Conservation (phyloP, 2,113 vertebrate genomes). For the Cinclus cinclus region DNA sequence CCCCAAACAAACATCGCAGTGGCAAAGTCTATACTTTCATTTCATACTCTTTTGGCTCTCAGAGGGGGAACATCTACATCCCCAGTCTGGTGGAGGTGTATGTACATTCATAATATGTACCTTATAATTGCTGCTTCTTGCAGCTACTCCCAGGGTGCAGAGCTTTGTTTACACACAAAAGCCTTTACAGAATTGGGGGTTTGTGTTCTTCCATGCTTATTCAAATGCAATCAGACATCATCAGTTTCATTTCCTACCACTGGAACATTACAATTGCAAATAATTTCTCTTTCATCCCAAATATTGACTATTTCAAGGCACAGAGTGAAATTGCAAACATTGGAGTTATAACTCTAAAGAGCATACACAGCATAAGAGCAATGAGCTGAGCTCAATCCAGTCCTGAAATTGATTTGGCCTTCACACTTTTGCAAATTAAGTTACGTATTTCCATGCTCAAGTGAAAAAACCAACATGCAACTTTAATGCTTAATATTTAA, state of each 20-base stretch:
- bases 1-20: neutral
- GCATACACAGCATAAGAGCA: neutral
- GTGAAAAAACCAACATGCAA: constrained; percentile 24
- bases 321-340: neutral
- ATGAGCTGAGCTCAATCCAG: constrained; percentile 5
- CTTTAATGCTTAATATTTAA: constrained; percentile 42
- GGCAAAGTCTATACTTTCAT: neutral
- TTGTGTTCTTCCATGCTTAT: constrained; percentile 5
- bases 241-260: neutral
- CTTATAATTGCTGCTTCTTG: neutral
- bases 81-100: neutral
- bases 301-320: constrained; percentile 23
- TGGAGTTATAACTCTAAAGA: constrained; percentile 17
- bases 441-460: constrained; percentile 26
- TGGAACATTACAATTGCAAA: constrained; percentile 30
- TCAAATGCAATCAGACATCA: constrained; percentile 19
- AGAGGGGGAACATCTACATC: neutral
- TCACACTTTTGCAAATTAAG: constrained; percentile 23
- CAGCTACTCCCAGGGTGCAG: neutral
- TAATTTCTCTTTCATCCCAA: constrained; percentile 34
- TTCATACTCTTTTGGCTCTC: neutral
- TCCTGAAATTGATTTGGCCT: constrained; percentile 45
- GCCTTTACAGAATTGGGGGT: neutral
- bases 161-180: constrained; percentile 22
- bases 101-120: neutral